Conservation (phyloP, 2,888 invertebrate species). For the Euproctis similis region DNA sequence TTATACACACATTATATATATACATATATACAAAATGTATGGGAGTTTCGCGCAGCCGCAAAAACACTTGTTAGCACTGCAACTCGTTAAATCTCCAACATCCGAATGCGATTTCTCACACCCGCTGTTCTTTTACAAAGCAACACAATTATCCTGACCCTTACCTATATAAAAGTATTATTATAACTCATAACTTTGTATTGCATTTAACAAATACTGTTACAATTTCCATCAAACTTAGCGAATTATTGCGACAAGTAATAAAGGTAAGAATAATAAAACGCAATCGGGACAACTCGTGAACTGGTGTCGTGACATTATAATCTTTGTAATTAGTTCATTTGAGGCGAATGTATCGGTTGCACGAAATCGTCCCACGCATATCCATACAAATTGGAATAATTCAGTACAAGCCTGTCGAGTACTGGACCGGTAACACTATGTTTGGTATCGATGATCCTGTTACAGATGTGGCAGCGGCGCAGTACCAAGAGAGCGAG, state of each 20-base stretch:
- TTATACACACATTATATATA: too few species aligned
- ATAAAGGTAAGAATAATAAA: conserved; percentile 19
- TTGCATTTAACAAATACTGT: too few species aligned
- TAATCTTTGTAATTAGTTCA: conserved; percentile 31
- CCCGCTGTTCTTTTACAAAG: too few species aligned
- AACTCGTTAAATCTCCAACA: too few species aligned
- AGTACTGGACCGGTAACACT: conserved; percentile 19
- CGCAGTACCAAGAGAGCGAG: too few species aligned
- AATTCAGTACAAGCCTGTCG: conserved; percentile 35
- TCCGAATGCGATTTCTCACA: too few species aligned
- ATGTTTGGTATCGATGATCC: conserved; percentile 24
- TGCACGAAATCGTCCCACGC: conserved; percentile 38
- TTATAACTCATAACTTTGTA: too few species aligned
- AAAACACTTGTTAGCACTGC: conserved; percentile 24
- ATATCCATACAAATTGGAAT: conserved; percentile 33
- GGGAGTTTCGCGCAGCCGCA: too few species aligned
- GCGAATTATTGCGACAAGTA: conserved; percentile 13
- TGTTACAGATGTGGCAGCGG: conserved; percentile 39
- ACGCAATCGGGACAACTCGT: conserved; percentile 14
- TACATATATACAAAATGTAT: conserved; percentile 13
- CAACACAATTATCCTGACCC: too few species aligned
- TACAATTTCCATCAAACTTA: too few species aligned
- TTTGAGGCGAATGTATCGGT: conserved; percentile 32
- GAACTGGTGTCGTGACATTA: conserved; percentile 18
- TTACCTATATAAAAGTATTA: too few species aligned